Base-by-base conservation (phyloP, 2,113 vertebrate species). In the Sebastes schlegelii region DNA sequence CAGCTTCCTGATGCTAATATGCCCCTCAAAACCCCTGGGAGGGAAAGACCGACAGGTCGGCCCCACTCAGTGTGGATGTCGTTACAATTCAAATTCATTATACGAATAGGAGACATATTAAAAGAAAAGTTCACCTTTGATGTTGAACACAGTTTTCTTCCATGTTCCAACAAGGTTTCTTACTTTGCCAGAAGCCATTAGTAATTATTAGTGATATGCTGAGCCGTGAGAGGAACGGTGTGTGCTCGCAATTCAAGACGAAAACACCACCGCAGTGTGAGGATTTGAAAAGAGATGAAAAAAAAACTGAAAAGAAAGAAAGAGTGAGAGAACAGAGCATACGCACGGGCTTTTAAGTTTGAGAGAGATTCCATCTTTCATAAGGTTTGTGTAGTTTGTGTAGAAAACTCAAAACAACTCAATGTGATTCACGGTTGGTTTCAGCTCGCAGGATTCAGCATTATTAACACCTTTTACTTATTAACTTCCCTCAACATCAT, bases 101-200 rank as follows among this genome's bases (percentile, higher is more conserved):
- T 5, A 64, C 0, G 7, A 80, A 74, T 62, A 76, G 66, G 76
- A 82, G 43, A 80, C 16, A 40, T 48, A 76, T 80, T 63, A 34
- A 90, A 89, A 55, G 77, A 43, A 23, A 78, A 74, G 45, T 43
- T n/a, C 76, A 52, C 57, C 86, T 93, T 92, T 92, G 91, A 94
- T 90, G 90, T 90, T 65, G 55, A 76, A 79, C 43, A 74, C 45
- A 45, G 55, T 74, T 82, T 83, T 76, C 74, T 48, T 83, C 83
- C 65, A 61, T 86, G 73, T 77, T 87, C 51, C 63, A 73, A 87
- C 80, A 75, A 74, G 52, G 65, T 82, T 89, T 92, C 54, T 55
- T 40, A 72, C 68, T 71, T 88, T 72, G 74, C 91, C 91, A 82
- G 88, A 55, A 91, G 91, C 82, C 79, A 81, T 81, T 82, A 84